Percentiles rank a stretch among this genome's conserved stretches.
These are phyloP conservation scores for Sipunculus nudus DNA, from an alignment of 2,888 invertebrate genomes.

Conservation along the genomic window DNA sequence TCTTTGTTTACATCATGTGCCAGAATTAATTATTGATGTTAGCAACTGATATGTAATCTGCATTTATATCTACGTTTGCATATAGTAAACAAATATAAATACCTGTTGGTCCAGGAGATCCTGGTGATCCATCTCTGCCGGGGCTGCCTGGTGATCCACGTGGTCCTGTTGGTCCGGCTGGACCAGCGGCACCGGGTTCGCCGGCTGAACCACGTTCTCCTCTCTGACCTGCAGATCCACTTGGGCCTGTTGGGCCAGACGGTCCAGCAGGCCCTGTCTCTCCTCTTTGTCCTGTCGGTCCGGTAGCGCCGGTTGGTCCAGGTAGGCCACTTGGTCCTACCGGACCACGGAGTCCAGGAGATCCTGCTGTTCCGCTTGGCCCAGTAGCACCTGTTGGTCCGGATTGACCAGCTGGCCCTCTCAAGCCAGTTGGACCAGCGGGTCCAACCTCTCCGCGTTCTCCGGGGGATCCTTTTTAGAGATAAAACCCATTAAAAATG, in stretches of 20 bases:
- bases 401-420: conserved; percentile 15
- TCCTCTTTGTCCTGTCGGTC: conserved; percentile 18
- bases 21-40: too few relatives aligned
- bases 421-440: conserved; percentile 22
- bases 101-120: neutral
- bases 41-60: too few relatives aligned
- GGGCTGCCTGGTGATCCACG: conserved; percentile 12
- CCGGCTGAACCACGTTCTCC: conserved; percentile 4
- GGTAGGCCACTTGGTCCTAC: conserved; percentile 14
- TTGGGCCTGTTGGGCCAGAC: conserved; percentile 13
- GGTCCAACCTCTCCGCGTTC: conserved; percentile 64
- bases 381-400: neutral
- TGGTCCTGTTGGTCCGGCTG: conserved; percentile 12
- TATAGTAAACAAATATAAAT: neutral
- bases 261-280: conserved; percentile 8
- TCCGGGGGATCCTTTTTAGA: too few relatives aligned
- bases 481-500: too few relatives aligned
- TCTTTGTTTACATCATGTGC: too few relatives aligned
- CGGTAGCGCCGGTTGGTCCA: conserved; percentile 19
- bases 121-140: neutral
- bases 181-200: conserved; percentile 6
- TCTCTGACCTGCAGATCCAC: conserved; percentile 11
- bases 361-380: conserved; percentile 15
- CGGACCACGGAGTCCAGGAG: conserved; percentile 8
- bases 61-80: neutral